Evolutionary conservation across 2,113 vertebrate genomes (phyloP).

Genomic region (Ardeotis arabs): DNA sequence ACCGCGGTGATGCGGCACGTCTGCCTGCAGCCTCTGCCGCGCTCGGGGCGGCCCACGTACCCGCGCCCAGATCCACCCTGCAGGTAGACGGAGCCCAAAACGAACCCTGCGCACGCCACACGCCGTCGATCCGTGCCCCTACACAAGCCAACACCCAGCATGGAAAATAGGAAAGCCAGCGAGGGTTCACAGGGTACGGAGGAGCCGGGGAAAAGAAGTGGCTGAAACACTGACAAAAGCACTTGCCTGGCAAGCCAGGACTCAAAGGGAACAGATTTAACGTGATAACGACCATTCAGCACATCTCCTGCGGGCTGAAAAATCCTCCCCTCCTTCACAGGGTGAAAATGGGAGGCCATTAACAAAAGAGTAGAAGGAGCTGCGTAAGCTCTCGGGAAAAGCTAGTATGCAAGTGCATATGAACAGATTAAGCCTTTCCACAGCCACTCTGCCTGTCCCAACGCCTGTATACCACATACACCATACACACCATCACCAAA

Average conservation of each 20-base stretch:
- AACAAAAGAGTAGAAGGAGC: neutral
- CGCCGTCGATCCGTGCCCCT: accelerated
- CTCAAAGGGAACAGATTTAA: neutral
- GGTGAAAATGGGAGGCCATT: neutral
- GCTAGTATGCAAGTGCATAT: neutral
- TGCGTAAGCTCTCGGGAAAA: neutral
- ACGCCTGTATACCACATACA: neutral
- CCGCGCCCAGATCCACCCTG: accelerated
- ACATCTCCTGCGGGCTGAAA: neutral
- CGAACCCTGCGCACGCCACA: neutral
- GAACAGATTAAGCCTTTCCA: neutral
- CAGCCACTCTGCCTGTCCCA: neutral
- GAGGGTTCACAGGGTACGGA: neutral
- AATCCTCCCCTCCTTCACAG: neutral
- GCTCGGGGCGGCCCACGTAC: neutral
- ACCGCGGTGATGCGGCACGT: accelerated
- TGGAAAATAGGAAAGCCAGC: neutral
- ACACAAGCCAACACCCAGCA: neutral
- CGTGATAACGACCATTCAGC: accelerated
- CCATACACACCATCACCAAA: accelerated
- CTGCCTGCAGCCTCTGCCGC: neutral
- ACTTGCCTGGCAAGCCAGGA: neutral
- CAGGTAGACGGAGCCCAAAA: neutral
- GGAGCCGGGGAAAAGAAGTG: neutral
- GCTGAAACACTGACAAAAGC: neutral